Conservation (phyloP, 2,888 invertebrate genomes). For the Mimumesa dahlbomi region DNA sequence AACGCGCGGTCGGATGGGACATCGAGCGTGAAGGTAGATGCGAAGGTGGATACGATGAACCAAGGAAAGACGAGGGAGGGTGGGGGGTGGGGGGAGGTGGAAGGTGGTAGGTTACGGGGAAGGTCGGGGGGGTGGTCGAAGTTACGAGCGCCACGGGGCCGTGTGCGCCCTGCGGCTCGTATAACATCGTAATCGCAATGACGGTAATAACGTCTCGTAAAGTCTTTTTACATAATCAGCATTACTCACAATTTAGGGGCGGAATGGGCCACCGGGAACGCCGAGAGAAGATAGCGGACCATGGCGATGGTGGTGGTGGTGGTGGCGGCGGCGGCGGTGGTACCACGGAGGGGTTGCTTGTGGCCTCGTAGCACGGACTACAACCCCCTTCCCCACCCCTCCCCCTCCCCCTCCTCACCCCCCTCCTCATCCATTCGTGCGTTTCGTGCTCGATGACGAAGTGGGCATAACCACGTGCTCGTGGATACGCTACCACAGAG, state of each 20-base stretch:
- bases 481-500: slow-evolving; percentile 55
- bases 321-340: slow-evolving; percentile 29
- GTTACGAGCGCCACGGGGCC: slow-evolving; percentile 67
- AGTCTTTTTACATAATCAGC: slow-evolving; percentile 75
- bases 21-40: slow-evolving; percentile 8
- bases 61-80: too few relatives aligned
- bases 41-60: slow-evolving; percentile 26
- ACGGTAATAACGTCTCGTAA: slow-evolving; percentile 72
- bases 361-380: slow-evolving; percentile 36
- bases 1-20: too few relatives aligned
- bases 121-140: slow-evolving; percentile 6
- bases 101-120: not conserved
- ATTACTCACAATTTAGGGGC: slow-evolving; percentile 72
- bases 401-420: too few relatives aligned
- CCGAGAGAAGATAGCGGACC: slow-evolving; percentile 32
- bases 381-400: slow-evolving; percentile 28
- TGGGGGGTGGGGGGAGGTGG: too few relatives aligned
- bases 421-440: slow-evolving; percentile 50
- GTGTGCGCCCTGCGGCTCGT: slow-evolving; percentile 64
- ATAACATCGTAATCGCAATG: slow-evolving; percentile 76
- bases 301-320: slow-evolving; percentile 39
- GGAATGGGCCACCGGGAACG: slow-evolving; percentile 60
- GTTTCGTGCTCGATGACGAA: slow-evolving; percentile 67
- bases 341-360: slow-evolving; percentile 55
- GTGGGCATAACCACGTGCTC: slow-evolving; percentile 70